Conservation (phyloP, 2,113 vertebrate species). For the Cephalopterus ornatus region DNA sequence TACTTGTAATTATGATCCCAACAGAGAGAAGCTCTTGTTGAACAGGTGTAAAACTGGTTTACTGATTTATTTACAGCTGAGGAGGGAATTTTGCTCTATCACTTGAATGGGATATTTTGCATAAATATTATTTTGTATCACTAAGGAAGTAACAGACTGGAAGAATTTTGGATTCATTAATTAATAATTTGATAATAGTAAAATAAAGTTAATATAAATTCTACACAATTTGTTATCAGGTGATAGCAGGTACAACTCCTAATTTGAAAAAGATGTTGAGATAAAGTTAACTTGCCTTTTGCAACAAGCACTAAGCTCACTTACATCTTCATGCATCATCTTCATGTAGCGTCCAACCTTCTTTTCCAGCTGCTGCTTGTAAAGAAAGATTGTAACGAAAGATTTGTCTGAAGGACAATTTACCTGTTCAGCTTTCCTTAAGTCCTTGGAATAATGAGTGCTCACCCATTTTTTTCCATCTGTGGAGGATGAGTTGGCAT, state of each 20-base stretch:
- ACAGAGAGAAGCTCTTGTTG: background rate
- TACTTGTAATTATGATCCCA: background rate
- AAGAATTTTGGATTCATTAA: background rate
- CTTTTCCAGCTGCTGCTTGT: background rate
- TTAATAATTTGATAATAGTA: background rate
- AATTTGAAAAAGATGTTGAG: background rate
- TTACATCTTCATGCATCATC: background rate
- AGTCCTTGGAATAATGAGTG: background rate
- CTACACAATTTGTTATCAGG: accelerated
- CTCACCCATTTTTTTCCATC: background rate
- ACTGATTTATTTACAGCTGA: background rate
- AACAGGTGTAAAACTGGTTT: background rate
- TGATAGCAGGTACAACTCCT: background rate
- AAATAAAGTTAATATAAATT: background rate
- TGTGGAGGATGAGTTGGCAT: background rate
- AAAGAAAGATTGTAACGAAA: background rate
- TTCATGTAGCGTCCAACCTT: background rate
- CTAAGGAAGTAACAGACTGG: background rate
- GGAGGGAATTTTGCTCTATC: background rate
- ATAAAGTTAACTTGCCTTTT: background rate
- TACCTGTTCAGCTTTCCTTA: background rate
- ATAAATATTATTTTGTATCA: background rate
- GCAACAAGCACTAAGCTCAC: background rate
- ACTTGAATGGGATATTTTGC: background rate
- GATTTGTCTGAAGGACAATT: background rate